Conservation (phyloP, 2,797 vertebrate genomes). For the Myotis planiceps region DNA sequence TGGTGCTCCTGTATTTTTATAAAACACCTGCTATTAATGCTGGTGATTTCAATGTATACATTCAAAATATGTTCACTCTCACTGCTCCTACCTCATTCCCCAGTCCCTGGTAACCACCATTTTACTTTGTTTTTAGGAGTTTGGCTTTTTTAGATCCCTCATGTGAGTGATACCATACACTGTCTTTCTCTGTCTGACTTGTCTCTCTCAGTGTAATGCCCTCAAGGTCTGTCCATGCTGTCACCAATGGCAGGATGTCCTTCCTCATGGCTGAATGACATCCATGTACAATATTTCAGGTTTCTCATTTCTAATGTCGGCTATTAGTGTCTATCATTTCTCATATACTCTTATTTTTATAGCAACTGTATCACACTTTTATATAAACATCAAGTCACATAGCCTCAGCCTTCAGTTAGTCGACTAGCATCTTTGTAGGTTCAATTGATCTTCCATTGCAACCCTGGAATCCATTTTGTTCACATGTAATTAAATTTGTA, state of each 20-base stretch:
- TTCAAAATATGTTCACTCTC: not conserved
- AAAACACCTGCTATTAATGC: not conserved
- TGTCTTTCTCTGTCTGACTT: not conserved
- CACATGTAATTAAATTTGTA: not conserved
- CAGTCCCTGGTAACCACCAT: not conserved
- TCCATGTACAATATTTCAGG: rapidly evolving
- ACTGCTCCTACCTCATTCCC: not conserved
- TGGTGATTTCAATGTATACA: not conserved
- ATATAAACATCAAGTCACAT: not conserved
- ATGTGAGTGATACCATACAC: not conserved
- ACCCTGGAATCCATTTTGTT: not conserved
- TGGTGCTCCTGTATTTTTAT: not conserved
- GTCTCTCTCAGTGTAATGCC: not conserved
- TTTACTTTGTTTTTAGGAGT: not conserved
- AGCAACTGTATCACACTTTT: not conserved
- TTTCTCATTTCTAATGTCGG: not conserved
- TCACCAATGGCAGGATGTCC: not conserved
- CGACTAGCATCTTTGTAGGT: not conserved
- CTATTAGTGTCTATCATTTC: not conserved
- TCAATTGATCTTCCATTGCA: not conserved
- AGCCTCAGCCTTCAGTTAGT: not conserved
- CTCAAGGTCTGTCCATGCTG: not conserved
- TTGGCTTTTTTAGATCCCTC: not conserved
- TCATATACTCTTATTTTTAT: not conserved
- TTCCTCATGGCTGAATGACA: not conserved